Percentiles rank a stretch among this genome's conserved stretches.
phyloP scores from a whole-genome alignment of 2,113 vertebrate genomes.

The Mustelus asterias region DNA sequence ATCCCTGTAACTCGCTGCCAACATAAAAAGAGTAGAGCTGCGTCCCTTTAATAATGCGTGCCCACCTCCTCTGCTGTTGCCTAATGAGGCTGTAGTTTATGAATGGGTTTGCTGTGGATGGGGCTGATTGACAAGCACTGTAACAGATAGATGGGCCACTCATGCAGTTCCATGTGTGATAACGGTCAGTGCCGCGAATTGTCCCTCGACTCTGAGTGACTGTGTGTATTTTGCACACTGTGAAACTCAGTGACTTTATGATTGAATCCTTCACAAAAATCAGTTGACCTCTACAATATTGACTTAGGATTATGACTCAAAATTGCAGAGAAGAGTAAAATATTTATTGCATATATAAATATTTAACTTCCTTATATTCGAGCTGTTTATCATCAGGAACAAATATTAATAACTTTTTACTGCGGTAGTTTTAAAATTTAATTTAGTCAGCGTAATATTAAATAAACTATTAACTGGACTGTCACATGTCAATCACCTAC shows the following conservation, averaged over 20 bases:
- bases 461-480: slow-evolving; percentile 2
- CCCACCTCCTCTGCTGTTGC: not conserved
- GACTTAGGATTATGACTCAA: not conserved
- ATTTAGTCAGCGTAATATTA: not conserved
- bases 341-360: slow-evolving; percentile 8
- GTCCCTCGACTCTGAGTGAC: not conserved
- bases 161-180: not conserved
- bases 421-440: not conserved
- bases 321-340: not conserved
- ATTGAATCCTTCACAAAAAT: not conserved
- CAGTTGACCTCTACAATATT: not conserved
- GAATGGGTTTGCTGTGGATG: not conserved
- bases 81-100: not conserved
- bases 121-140: not conserved
- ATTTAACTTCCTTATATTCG: not conserved
- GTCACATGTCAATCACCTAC: not conserved
- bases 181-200: not conserved
- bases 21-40: not conserved
- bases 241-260: not conserved
- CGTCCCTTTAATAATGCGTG: not conserved
- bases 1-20: not conserved
- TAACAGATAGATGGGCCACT: not conserved
- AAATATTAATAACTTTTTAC: not conserved
- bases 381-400: not conserved
- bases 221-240: not conserved